A percentile compares a stretch with the other conserved stretches of the same genome.
Conservation (phyloP, 2,888 invertebrate genomes). For the Lingula anatina region DNA sequence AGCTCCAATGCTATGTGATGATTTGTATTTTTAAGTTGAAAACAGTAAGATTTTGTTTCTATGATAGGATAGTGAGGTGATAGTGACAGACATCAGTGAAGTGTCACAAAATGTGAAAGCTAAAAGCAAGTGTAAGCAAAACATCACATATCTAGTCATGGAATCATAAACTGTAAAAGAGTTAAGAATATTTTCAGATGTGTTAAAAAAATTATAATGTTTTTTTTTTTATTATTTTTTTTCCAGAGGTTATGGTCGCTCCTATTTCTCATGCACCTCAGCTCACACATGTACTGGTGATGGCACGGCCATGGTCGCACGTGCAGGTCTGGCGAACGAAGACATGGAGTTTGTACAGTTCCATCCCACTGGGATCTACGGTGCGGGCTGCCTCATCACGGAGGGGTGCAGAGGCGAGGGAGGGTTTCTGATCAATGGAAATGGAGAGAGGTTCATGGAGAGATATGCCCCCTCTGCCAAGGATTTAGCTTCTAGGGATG, state of each 20-base stretch:
- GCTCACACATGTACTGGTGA: slow-evolving; percentile 96
- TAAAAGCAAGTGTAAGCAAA: no score
- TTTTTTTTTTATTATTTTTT: no score
- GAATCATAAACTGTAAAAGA: no score
- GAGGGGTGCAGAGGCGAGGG: slow-evolving; percentile 96
- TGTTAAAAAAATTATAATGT: no score
- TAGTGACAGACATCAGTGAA: no score
- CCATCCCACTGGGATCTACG: slow-evolving; percentile 98
- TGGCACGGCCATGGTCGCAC: slow-evolving; percentile 90
- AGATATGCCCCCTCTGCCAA: slow-evolving; percentile 97
- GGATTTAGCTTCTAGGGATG: slow-evolving; percentile 97
- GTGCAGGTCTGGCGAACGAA: slow-evolving; percentile 88
- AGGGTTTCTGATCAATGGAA: slow-evolving; percentile 89
- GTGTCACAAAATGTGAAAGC: no score
- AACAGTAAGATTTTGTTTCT: no score
- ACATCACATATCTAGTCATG: no score
- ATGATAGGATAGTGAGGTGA: no score
- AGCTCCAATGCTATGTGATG: no score
- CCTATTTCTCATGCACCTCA: slow-evolving; percentile 97
- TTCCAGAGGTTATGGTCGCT: slow-evolving; percentile 61
- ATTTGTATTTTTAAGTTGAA: no score
- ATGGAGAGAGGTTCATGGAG: slow-evolving; percentile 98
- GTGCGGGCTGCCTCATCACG: slow-evolving; percentile 96
- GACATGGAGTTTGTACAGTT: slow-evolving; percentile 99
- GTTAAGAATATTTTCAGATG: no score